Evolutionary conservation across 2,113 vertebrate genomes (phyloP).

Genomic region (Sminthopsis crassicaudata): DNA sequence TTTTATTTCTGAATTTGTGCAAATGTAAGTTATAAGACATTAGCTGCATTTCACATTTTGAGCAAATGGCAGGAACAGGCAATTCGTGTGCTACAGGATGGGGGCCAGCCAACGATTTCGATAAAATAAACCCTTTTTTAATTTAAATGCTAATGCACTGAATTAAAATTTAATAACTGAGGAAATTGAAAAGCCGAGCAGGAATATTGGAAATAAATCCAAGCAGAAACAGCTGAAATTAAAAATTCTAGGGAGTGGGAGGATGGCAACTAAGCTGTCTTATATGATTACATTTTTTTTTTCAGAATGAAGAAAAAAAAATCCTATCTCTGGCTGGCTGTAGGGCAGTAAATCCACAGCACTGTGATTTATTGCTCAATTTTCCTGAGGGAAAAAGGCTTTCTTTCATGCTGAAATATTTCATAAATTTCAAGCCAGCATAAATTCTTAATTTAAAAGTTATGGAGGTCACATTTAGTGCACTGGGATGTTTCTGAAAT

Average conservation of each 20-base stretch:
- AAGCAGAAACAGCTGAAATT: conserved; percentile 99
- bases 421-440: conserved; percentile 95
- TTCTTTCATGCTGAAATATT: conserved; percentile 92
- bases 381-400: conserved; percentile 92
- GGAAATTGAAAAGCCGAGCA: conserved; percentile 99
- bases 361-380: conserved; percentile 98
- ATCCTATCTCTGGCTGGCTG: conserved; percentile 92
- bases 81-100: conserved; percentile 86
- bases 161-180: conserved; percentile 99
- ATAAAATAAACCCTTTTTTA: conserved; percentile 98
- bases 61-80: conserved; percentile 88
- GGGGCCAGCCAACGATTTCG: conserved; percentile 87
- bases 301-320: conserved; percentile 87
- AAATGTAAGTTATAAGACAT: conserved; percentile 87
- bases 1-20: conserved; percentile 89
- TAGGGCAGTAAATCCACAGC: conserved; percentile 94
- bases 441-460: conserved; percentile 93
- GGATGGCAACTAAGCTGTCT: conserved; percentile 95
- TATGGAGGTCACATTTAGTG: conserved; percentile 90
- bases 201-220: conserved; percentile 99
- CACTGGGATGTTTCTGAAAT: conserved; percentile 85
- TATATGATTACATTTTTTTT: conserved; percentile 96
- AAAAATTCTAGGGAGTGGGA: conserved; percentile 98
- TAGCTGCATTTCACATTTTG: conserved; percentile 87
- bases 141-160: conserved; percentile 99